These are phyloP conservation scores for Lycocorax pyrrhopterus DNA, from an alignment of 2,113 vertebrate genomes.

Conservation along the genomic window DNA sequence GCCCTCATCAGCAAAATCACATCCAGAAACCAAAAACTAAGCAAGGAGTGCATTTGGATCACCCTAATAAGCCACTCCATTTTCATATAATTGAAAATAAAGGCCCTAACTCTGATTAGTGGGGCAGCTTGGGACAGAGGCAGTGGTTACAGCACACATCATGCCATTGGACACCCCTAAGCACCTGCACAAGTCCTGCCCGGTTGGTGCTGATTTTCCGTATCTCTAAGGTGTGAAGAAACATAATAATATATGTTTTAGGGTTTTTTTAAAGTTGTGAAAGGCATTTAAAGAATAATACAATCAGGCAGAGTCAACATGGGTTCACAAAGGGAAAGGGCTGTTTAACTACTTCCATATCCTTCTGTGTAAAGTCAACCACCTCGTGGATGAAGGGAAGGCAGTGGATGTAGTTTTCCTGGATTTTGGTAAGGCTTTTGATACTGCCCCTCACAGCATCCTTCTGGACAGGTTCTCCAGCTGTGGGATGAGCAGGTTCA, in stretches of 20 bases:
- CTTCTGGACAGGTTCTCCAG: background rate
- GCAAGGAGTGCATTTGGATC: background rate
- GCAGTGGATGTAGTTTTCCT: background rate
- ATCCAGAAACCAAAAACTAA: background rate
- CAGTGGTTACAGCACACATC: background rate
- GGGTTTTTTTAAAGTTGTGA: background rate
- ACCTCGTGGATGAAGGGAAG: background rate
- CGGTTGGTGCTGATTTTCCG: background rate
- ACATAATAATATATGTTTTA: background rate
- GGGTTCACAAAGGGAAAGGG: background rate
- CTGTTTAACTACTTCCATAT: background rate
- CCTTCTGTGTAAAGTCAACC: background rate
- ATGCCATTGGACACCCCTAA: background rate
- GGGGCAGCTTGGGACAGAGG: background rate
- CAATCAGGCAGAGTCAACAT: background rate
- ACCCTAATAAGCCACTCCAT: background rate
- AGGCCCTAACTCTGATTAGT: background rate
- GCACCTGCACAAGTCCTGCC: background rate
- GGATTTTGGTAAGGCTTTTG: background rate
- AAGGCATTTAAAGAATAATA: background rate
- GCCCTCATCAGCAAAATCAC: background rate
- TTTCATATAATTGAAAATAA: background rate
- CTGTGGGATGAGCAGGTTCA: background rate
- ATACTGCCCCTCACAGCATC: background rate
- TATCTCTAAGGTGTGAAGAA: background rate